Conservation (phyloP, 2,888 invertebrate species). For the Leptothorax acervorum region DNA sequence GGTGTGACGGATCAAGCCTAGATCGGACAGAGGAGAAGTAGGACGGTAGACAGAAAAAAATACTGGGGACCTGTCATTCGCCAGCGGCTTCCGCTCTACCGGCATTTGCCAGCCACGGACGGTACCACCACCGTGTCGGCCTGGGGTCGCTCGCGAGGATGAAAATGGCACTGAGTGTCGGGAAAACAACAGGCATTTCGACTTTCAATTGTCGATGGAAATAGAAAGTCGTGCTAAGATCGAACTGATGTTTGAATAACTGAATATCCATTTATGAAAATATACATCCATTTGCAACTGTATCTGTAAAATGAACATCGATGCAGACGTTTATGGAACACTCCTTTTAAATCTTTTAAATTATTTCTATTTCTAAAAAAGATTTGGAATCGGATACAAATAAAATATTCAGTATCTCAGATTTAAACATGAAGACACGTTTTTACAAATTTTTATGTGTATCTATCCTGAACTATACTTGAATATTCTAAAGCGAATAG, state of each 20-base stretch:
- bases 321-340: background rate
- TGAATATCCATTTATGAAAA: background rate
- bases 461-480: background rate
- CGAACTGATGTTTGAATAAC: background rate
- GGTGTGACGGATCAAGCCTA: constrained; percentile 74
- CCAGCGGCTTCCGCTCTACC: constrained; percentile 64
- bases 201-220: constrained; percentile 30
- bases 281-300: background rate
- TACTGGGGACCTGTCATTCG: constrained; percentile 59
- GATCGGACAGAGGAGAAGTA: constrained; percentile 29
- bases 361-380: background rate
- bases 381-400: too few relatives aligned
- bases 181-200: constrained; percentile 40
- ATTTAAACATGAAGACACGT: background rate
- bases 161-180: constrained; percentile 29
- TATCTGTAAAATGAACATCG: background rate
- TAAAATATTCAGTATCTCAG: background rate
- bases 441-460: background rate
- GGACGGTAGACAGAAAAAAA: constrained; percentile 56
- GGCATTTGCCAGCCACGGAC: constrained; percentile 44
- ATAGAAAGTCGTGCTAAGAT: constrained; percentile 24
- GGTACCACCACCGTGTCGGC: constrained; percentile 28
- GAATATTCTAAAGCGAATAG: constrained; percentile 18
- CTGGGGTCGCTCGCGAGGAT: constrained; percentile 23
- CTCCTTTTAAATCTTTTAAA: background rate